Evolutionary conservation across 2,797 vertebrate genomes (phyloP).

Genomic region (Sardinella longiceps): DNA sequence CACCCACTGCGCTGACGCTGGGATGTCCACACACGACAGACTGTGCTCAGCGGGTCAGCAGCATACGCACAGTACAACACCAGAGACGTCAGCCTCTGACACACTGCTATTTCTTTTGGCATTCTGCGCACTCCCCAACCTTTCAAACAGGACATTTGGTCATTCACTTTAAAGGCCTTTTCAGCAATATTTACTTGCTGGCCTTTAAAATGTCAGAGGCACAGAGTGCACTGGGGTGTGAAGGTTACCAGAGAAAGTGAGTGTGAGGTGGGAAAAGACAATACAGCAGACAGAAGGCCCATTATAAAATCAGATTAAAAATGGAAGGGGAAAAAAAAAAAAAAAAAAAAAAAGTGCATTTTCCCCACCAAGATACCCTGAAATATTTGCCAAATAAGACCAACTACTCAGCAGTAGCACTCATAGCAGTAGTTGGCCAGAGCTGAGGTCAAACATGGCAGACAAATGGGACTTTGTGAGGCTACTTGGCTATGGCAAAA

Average conservation of each 20-base stretch:
- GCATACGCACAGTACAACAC: neutral
- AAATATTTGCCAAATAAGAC: no score
- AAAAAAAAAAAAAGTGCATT: no score
- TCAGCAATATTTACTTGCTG: neutral
- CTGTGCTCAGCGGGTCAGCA: neutral
- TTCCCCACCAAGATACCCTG: no score
- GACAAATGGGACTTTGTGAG: no score
- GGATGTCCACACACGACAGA: neutral
- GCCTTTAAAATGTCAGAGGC: neutral
- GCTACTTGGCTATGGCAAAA: no score
- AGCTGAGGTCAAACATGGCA: no score
- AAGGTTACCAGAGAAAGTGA: neutral
- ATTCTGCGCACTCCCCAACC: neutral
- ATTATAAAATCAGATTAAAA: no score
- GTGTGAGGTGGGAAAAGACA: neutral
- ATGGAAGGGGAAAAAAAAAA: no score
- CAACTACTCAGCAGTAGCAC: no score
- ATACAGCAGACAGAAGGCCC: no score
- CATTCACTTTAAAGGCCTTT: neutral
- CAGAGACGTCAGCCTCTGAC: neutral
- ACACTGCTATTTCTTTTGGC: slow-evolving; percentile 3
- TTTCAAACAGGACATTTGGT: neutral
- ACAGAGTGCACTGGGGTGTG: neutral
- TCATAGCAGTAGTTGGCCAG: no score
- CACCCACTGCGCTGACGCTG: no score